Conservation (phyloP, 1,140 invertebrate genomes). For the Drosophila takahashii region DNA sequence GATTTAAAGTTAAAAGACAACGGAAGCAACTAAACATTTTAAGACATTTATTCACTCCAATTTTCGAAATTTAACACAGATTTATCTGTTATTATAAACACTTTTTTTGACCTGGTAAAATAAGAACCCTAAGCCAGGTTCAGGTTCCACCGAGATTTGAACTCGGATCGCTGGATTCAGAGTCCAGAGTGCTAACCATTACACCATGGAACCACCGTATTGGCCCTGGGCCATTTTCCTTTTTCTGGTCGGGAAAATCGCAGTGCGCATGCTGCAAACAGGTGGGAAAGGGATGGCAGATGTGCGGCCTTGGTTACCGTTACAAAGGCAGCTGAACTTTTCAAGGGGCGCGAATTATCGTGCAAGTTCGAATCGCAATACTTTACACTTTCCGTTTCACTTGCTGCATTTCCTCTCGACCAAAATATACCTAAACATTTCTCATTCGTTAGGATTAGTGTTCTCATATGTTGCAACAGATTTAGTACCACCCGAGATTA, state of each 20-base stretch:
- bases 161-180: constrained; percentile 95
- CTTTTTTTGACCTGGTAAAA: neutral
- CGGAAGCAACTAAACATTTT: no score
- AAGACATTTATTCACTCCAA: no score
- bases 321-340: neutral
- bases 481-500: constrained; percentile 16
- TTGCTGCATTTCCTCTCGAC: constrained; percentile 8
- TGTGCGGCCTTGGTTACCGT: neutral
- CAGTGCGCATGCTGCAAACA: constrained; percentile 63
- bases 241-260: constrained; percentile 30
- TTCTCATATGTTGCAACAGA: constrained; percentile 32
- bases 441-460: constrained; percentile 1
- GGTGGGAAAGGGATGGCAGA: neutral
- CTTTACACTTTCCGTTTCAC: constrained; percentile 14
- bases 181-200: constrained; percentile 96
- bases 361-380: constrained; percentile 2
- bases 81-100: no score
- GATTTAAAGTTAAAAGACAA: no score
- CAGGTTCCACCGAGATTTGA: constrained; percentile 93
- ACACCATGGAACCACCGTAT: constrained; percentile 91
- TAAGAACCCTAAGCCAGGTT: neutral
- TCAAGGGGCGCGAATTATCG: neutral
- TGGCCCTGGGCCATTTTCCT: constrained; percentile 31
- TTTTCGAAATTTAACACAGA: no score
- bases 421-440: neutral